Base-by-base conservation (phyloP, 1,140 invertebrate species). In the Sycophaga agraensis region DNA sequence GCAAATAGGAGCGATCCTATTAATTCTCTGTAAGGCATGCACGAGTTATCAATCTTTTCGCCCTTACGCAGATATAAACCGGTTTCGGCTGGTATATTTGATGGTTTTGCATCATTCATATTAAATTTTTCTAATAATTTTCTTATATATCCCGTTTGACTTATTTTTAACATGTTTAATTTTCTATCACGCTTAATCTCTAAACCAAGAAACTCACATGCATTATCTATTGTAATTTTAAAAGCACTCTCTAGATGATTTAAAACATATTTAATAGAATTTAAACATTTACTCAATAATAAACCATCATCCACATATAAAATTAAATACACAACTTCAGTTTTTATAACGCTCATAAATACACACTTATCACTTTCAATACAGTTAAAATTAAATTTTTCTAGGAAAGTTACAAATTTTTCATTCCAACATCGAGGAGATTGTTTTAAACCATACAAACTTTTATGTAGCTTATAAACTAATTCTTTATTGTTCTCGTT, bases 401-500 rank as follows among this genome's bases (percentile, higher is more conserved):
- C n/a, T n/a, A n/a, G n/a, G n/a, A n/a, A n/a, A n/a, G n/a, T n/a
- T n/a, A n/a, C n/a, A n/a, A n/a, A n/a, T n/a, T n/a, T n/a, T n/a
- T n/a, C n/a, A n/a, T n/a, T n/a, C n/a, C n/a, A n/a, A n/a, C n/a
- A n/a, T n/a, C n/a, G n/a, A n/a, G n/a, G 53, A 0, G 67, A 26
- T 54, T 68, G 59, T 45, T 80, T 78, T 6, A 82, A 48, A 2
- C 74, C 78, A 67, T 82, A 82, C 14, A 82, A 37, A 4, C 70
- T 70, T 61, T 72, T 16, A 7, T 76, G 67, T 11, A 81, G 28
- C 31, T 62, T 68, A 19, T 63, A 75, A 28, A 70, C 68, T 59
- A 51, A 53, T 40, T 37, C n/a, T 16, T 24, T 1, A 37, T 37
- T 54, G 16, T 63, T 31, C 16, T 62, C 48, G 42, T 26, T 45